phyloP scores from a whole-genome alignment of 2,113 vertebrate genomes.

The Pholis gunnellus region DNA sequence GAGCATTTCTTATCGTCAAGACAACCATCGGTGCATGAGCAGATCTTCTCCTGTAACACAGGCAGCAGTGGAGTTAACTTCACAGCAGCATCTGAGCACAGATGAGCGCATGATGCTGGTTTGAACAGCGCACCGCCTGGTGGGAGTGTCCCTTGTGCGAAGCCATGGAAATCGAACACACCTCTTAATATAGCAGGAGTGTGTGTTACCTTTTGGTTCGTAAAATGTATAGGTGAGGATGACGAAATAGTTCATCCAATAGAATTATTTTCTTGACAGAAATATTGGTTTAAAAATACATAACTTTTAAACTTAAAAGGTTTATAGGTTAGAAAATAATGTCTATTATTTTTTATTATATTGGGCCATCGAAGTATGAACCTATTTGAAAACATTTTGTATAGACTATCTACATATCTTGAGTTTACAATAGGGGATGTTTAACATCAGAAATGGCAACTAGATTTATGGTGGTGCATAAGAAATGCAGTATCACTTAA shows the following conservation, averaged over 20 bases:
- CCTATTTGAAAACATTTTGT: neutral
- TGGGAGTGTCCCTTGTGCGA: conserved; percentile 55
- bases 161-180: conserved; percentile 28
- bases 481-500: neutral
- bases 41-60: conserved; percentile 24
- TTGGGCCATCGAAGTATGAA: neutral
- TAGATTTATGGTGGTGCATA: neutral
- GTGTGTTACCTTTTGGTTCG: neutral
- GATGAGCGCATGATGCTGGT: conserved; percentile 21
- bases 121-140: conserved; percentile 44
- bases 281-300: neutral
- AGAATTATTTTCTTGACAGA: neutral
- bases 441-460: neutral
- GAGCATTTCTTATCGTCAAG: conserved; percentile 70
- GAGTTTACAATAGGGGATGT: neutral
- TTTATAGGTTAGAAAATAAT: neutral
- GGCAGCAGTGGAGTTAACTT: neutral
- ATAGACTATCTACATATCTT: neutral
- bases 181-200: neutral
- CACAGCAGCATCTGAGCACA: conserved; percentile 35
- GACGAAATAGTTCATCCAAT: neutral
- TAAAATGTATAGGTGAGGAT: neutral
- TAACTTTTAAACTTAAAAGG: neutral
- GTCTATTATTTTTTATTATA: neutral
- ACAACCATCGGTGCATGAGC: conserved; percentile 68